phyloP scores from a whole-genome alignment of 2,113 vertebrate genomes.

The Hippolais icterina region DNA sequence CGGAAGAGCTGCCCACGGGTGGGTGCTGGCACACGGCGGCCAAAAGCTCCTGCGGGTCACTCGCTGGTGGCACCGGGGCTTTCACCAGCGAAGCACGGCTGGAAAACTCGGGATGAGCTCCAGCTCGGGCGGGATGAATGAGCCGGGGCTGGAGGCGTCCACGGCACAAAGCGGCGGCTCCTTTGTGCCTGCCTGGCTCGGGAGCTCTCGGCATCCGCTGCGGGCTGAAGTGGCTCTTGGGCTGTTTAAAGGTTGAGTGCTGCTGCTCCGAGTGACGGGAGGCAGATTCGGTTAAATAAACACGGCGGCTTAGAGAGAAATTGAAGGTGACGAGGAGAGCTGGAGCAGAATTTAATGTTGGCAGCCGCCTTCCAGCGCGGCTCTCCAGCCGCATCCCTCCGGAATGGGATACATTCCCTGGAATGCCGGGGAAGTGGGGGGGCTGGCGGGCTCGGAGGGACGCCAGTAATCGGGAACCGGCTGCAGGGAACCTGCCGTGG shows the following conservation, averaged over 20 bases:
- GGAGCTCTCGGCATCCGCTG: conserved; percentile 54
- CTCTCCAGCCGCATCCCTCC: neutral
- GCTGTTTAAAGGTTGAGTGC: conserved; percentile 69
- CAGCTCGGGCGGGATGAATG: neutral
- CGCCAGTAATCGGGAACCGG: fast-evolving
- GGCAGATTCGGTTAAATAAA: conserved; percentile 71
- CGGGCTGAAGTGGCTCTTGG: conserved; percentile 70
- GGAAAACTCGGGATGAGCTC: neutral
- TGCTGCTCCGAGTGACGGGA: conserved; percentile 22
- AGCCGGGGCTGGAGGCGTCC: neutral
- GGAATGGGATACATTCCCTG: neutral
- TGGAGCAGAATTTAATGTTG: conserved; percentile 62
- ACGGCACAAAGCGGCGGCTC: neutral
- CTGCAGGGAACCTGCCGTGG: neutral
- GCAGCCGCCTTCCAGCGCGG: neutral
- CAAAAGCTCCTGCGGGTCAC: neutral
- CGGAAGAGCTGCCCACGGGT: fast-evolving
- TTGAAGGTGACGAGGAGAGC: conserved; percentile 38
- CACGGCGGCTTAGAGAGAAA: conserved; percentile 65
- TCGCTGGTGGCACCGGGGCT: fast-evolving
- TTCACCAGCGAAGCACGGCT: fast-evolving
- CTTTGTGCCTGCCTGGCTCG: conserved; percentile 42
- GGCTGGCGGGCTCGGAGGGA: fast-evolving
- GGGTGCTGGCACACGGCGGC: fast-evolving
- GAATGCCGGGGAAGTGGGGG: neutral